phyloP scores from a whole-genome alignment of 2,797 vertebrate genomes.

The Manis pentadactyla region DNA sequence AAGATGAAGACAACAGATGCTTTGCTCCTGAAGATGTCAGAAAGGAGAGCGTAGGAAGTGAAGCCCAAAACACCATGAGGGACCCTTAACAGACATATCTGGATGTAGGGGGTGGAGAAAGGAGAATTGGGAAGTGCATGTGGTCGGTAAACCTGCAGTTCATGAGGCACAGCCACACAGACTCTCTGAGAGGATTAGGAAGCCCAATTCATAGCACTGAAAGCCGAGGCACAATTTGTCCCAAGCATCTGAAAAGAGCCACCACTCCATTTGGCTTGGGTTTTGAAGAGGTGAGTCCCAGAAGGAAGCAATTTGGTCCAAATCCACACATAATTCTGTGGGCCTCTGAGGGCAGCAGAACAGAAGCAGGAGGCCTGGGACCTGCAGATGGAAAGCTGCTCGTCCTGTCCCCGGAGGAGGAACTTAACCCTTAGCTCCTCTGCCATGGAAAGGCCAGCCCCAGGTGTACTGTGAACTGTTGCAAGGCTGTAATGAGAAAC shows the following conservation, averaged over 20 bases:
- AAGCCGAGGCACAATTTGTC: not conserved
- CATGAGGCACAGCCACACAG: not conserved
- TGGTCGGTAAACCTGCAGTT: no score
- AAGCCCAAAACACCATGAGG: not conserved
- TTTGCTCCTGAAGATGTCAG: not conserved
- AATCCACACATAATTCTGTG: not conserved
- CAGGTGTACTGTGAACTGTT: no score
- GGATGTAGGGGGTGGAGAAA: not conserved
- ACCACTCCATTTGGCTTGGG: rapidly evolving
- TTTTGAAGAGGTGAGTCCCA: not conserved
- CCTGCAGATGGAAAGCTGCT: not conserved
- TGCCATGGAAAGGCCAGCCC: no score
- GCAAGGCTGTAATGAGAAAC: not conserved
- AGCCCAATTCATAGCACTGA: not conserved
- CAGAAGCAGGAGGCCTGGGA: rapidly evolving
- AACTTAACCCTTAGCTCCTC: rapidly evolving
- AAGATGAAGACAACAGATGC: not conserved
- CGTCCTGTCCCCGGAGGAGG: rapidly evolving
- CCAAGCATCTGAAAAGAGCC: not conserved
- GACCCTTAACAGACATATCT: not conserved
- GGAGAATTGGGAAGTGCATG: not conserved
- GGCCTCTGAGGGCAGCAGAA: not conserved
- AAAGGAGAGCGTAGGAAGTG: no score
- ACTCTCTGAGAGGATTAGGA: not conserved
- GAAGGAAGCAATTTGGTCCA: not conserved